Evolutionary conservation across 2,113 vertebrate species (phyloP).

Genomic region (Apodemus sylvaticus): DNA sequence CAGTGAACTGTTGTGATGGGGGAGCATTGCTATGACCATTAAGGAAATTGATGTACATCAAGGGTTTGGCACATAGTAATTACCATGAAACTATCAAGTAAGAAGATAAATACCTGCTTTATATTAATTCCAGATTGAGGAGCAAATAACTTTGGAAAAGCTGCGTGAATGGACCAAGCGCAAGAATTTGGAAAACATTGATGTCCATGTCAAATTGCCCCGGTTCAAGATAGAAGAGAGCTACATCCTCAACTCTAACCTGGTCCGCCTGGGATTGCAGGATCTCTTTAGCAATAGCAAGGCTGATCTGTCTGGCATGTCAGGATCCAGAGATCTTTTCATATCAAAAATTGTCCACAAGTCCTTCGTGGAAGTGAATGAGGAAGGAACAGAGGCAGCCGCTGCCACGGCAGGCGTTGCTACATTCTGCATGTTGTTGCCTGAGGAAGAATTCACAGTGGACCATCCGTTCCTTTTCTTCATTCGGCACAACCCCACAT

Average conservation of each 20-base stretch:
- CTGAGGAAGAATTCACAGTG: conserved; percentile 88
- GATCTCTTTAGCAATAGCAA: conserved; percentile 87
- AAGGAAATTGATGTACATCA: too few species aligned
- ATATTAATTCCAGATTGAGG: conserved; percentile 89
- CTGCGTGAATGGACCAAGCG: conserved; percentile 91
- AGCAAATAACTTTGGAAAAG: conserved; percentile 88
- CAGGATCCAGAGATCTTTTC: conserved; percentile 86
- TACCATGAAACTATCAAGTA: too few species aligned
- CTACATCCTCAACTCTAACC: conserved; percentile 86
- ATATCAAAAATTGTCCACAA: conserved; percentile 93
- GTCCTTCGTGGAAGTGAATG: conserved; percentile 95
- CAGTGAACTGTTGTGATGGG: not conserved
- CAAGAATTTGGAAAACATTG: conserved; percentile 82
- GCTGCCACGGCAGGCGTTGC: conserved; percentile 90
- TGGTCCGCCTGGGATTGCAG: conserved; percentile 88
- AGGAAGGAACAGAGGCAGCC: conserved; percentile 95
- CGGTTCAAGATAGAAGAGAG: conserved; percentile 93
- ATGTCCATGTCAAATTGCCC: conserved; percentile 89
- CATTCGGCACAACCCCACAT: conserved; percentile 90
- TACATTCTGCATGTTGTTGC: conserved; percentile 75
- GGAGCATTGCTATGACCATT: too few species aligned
- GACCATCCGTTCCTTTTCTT: conserved; percentile 96
- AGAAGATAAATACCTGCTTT: not conserved
- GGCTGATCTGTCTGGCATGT: conserved; percentile 94
- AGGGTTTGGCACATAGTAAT: too few species aligned